Conservation (phyloP, 2,888 invertebrate genomes). For the Nyleta sp. region DNA sequence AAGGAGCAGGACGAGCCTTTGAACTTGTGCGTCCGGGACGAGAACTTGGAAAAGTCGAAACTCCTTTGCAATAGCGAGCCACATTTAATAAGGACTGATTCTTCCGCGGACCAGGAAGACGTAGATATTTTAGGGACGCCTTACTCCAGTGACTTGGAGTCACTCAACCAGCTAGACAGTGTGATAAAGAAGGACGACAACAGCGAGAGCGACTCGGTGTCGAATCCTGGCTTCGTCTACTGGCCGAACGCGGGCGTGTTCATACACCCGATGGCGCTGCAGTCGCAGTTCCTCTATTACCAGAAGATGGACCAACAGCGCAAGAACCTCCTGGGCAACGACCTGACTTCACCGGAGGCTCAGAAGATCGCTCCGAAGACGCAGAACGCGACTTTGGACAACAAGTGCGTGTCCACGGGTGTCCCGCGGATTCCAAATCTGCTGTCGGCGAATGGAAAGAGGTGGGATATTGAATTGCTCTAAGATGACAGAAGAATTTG, state of each 20-base stretch:
- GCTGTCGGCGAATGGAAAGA: slow-evolving; percentile 82
- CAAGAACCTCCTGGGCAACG: slow-evolving; percentile 68
- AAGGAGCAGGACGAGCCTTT: slow-evolving; percentile 88
- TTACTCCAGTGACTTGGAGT: slow-evolving; percentile 56
- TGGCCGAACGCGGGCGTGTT: slow-evolving; percentile 89
- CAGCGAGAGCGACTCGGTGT: slow-evolving; percentile 79
- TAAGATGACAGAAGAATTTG: no score
- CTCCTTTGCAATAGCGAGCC: slow-evolving; percentile 85
- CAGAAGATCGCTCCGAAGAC: slow-evolving; percentile 81
- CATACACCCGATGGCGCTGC: slow-evolving; percentile 89
- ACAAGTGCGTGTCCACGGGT: slow-evolving; percentile 31
- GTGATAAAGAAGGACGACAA: slow-evolving; percentile 82
- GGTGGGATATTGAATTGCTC: no score
- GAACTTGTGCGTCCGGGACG: slow-evolving; percentile 92
- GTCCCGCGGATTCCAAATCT: slow-evolving; percentile 66
- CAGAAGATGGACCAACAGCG: slow-evolving; percentile 87
- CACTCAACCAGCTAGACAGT: slow-evolving; percentile 68
- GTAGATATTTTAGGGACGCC: slow-evolving; percentile 77
- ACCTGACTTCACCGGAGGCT: slow-evolving; percentile 69
- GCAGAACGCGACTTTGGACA: slow-evolving; percentile 79
- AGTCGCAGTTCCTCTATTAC: slow-evolving; percentile 89
- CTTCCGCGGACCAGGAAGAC: slow-evolving; percentile 83
- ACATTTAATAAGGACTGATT: slow-evolving; percentile 85
- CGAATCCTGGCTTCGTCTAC: slow-evolving; percentile 85
- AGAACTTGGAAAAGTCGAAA: slow-evolving; percentile 87